phyloP scores from a whole-genome alignment of 2,113 vertebrate species.

The Platysteira castanea region DNA sequence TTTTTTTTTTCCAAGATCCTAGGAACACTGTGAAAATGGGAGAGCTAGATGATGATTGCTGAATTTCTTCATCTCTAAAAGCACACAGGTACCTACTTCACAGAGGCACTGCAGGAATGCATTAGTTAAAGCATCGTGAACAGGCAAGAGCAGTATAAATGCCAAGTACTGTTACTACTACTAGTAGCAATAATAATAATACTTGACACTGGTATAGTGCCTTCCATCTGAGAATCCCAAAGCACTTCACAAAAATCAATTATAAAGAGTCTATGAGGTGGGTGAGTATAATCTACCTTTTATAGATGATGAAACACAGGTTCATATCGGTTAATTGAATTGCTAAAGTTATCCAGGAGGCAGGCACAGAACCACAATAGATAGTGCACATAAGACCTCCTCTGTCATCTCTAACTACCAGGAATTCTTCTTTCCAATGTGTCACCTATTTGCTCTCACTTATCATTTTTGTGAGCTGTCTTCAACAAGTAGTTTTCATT shows the following conservation, averaged over 20 bases:
- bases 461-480: constrained; percentile 16
- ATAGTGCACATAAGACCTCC: not conserved
- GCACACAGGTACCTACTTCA: not conserved
- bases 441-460: constrained; percentile 18
- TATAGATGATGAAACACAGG: constrained; percentile 1
- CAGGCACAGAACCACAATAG: not conserved
- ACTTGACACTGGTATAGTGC: not conserved
- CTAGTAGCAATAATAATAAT: not conserved
- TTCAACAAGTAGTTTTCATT: constrained; percentile 3
- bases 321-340: constrained; percentile 6
- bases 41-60: not conserved
- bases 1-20: not conserved
- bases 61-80: not conserved
- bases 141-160: not conserved
- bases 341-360: not conserved
- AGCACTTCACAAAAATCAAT: constrained; percentile 3
- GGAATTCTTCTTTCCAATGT: not conserved
- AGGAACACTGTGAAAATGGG: not conserved
- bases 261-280: not conserved
- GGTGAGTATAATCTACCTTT: not conserved
- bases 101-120: not conserved
- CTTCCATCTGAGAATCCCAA: not conserved
- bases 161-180: not conserved
- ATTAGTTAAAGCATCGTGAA: not conserved
- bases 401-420: constrained; percentile 7